Percentiles rank a stretch among this genome's conserved stretches.
These are phyloP conservation scores for Acipenser oxyrinchus DNA, from an alignment of 2,797 vertebrate genomes.

Conservation along the genomic window DNA sequence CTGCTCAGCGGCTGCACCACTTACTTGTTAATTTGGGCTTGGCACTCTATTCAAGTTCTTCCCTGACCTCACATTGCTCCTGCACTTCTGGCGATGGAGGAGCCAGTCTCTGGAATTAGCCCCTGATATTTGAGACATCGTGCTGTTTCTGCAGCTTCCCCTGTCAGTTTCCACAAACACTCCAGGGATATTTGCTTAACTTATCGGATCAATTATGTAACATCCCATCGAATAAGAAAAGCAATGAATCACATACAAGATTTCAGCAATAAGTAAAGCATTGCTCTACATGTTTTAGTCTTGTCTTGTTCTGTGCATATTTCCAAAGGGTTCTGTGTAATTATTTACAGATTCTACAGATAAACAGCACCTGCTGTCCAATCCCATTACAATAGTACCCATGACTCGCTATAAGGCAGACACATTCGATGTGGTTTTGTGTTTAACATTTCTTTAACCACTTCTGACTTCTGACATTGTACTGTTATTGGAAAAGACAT, in stretches of 20 bases:
- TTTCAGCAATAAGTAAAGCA: background rate
- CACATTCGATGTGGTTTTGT: slow-evolving; percentile 29
- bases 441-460: slow-evolving; percentile 22
- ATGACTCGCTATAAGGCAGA: slow-evolving; percentile 42
- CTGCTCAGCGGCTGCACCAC: slow-evolving; percentile 30
- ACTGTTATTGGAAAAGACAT: slow-evolving; percentile 48
- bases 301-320: background rate
- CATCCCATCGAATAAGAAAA: background rate
- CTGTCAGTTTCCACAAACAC: background rate
- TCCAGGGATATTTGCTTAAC: background rate
- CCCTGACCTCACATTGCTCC: slow-evolving; percentile 44
- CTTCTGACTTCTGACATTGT: slow-evolving; percentile 50
- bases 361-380: slow-evolving; percentile 27
- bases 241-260: background rate
- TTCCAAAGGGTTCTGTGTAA: slow-evolving; percentile 25
- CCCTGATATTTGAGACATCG: slow-evolving; percentile 45
- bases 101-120: slow-evolving; percentile 36
- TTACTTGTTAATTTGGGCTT: slow-evolving; percentile 46
- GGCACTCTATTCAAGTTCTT: slow-evolving; percentile 32
- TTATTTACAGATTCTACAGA: slow-evolving; percentile 19
- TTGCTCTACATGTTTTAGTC: background rate
- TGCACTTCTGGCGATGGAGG: slow-evolving; percentile 38
- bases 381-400: slow-evolving; percentile 37
- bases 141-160: slow-evolving; percentile 28
- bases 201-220: background rate